A percentile compares a stretch with the other conserved stretches of the same genome.
Evolutionary conservation across 2,113 vertebrate genomes (phyloP).

Genomic region (Xiphophorus maculatus): DNA sequence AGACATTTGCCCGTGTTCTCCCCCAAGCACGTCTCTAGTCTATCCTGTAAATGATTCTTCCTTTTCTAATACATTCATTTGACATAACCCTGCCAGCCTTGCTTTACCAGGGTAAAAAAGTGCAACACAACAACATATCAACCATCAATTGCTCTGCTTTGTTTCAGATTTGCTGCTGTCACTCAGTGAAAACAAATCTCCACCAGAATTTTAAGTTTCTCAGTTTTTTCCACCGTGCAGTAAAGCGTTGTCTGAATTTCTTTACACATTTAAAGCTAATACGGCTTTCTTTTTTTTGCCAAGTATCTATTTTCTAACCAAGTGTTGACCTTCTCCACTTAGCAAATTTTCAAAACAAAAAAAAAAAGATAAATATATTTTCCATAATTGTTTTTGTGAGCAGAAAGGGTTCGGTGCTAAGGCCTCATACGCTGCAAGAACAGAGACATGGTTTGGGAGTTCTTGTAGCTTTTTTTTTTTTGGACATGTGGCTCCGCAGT

Average conservation of each 20-base stretch:
- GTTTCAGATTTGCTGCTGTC: constrained; percentile 34
- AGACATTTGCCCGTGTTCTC: constrained; percentile 55
- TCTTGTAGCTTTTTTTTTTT: background rate
- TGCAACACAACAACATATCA: constrained; percentile 60
- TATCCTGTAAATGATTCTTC: constrained; percentile 47
- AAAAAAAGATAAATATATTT: background rate
- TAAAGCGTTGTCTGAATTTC: background rate
- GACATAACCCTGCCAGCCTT: constrained; percentile 50
- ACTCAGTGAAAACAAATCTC: constrained; percentile 14
- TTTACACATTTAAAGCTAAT: background rate
- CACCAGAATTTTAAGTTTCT: constrained; percentile 11
- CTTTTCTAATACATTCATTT: constrained; percentile 66
- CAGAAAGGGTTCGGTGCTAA: background rate
- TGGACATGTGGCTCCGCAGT: background rate
- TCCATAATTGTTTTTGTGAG: background rate
- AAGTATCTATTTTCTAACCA: too few relatives aligned
- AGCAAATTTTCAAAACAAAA: background rate
- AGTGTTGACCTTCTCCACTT: background rate
- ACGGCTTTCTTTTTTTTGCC: background rate
- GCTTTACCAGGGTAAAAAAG: constrained; percentile 58
- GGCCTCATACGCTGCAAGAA: background rate
- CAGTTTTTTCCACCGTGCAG: background rate
- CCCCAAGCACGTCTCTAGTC: constrained; percentile 30
- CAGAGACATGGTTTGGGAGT: background rate
- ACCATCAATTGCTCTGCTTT: constrained; percentile 36